phyloP scores from a whole-genome alignment of 2,113 vertebrate species.

The Dromiciops gliroides region DNA sequence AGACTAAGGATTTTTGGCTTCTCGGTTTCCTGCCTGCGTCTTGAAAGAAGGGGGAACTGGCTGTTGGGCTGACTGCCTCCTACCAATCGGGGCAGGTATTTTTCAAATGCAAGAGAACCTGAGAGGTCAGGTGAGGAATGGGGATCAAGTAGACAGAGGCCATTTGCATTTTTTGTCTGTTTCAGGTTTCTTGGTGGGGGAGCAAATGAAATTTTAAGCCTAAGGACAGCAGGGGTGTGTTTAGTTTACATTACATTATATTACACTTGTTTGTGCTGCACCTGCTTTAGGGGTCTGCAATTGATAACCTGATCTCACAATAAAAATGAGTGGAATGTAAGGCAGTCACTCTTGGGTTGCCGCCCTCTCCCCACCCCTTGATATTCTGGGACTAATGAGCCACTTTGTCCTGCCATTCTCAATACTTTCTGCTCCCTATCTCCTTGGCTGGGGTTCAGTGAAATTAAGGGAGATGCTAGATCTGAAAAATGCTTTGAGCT shows the following conservation, averaged over 20 bases:
- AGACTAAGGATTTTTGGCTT: slow-evolving; percentile 1
- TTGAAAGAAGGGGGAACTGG: neutral
- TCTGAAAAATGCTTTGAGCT: neutral
- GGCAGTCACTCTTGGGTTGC: neutral
- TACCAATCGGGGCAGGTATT: slow-evolving; percentile 24
- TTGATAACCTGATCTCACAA: slow-evolving; percentile 49
- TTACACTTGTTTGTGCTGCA: slow-evolving; percentile 40
- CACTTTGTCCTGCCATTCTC: neutral
- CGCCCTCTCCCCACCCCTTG: neutral
- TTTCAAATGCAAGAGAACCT: slow-evolving; percentile 34
- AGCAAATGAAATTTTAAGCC: slow-evolving; percentile 29
- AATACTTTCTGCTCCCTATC: neutral
- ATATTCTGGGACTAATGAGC: neutral
- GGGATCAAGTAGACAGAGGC: neutral
- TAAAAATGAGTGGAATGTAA: slow-evolving; percentile 31
- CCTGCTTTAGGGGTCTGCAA: slow-evolving; percentile 24
- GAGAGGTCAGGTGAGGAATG: slow-evolving; percentile 55
- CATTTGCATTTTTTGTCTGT: slow-evolving; percentile 9
- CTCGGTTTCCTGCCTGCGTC: neutral
- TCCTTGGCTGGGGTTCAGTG: neutral
- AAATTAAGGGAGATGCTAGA: neutral
- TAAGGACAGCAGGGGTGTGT: neutral
- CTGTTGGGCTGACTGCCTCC: neutral
- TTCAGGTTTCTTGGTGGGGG: slow-evolving; percentile 8
- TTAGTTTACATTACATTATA: neutral